phyloP scores from a whole-genome alignment of 2,113 vertebrate species.

The Porphyrio hochstetteri region DNA sequence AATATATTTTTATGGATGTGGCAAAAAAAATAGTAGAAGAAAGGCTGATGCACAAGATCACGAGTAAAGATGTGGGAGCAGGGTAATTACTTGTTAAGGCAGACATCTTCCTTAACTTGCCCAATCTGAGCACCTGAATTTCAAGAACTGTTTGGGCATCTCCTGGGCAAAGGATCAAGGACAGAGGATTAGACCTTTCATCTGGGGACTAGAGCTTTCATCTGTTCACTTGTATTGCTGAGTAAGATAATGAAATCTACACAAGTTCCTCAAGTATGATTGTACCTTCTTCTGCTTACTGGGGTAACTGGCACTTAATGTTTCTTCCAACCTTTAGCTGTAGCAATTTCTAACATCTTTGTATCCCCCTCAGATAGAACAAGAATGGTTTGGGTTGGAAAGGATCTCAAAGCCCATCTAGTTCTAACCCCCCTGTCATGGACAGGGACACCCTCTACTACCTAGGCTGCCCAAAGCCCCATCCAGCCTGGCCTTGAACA shows the following conservation, averaged over 20 bases:
- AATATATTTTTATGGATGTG: neutral
- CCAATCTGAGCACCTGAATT: neutral
- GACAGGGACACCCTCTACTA: no score
- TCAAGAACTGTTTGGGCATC: neutral
- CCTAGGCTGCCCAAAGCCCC: no score
- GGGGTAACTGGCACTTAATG: neutral
- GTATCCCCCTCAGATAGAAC: neutral
- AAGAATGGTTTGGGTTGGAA: no score
- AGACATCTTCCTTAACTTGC: neutral
- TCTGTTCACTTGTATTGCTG: neutral
- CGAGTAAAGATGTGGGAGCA: neutral
- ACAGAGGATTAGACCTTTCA: neutral
- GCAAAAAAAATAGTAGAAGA: neutral
- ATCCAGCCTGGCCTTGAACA: no score
- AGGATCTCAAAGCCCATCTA: no score
- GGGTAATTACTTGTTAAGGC: neutral
- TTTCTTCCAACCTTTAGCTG: neutral
- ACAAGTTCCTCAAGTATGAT: neutral
- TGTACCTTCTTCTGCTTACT: neutral
- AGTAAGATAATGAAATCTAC: neutral
- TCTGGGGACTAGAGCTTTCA: neutral
- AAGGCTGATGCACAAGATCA: neutral
- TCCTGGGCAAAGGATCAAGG: neutral
- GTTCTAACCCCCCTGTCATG: no score
- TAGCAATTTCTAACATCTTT: neutral